Percentiles rank a stretch among this genome's conserved stretches.
phyloP scores from a whole-genome alignment of 2,797 vertebrate genomes.

The Lepilemur ruficaudatus region DNA sequence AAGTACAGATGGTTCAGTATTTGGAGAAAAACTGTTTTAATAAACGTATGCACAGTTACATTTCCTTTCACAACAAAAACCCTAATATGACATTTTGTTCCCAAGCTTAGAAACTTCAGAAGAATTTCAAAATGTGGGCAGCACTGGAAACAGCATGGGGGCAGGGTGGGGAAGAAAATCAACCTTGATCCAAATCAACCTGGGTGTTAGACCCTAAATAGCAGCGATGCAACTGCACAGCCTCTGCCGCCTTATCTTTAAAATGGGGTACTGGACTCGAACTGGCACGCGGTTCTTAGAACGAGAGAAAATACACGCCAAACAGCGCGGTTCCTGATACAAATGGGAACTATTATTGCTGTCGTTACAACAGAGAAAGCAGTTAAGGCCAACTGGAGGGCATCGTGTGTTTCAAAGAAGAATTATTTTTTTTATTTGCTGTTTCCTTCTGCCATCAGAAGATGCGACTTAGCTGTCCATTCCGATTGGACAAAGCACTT shows the following conservation, averaged over 20 bases:
- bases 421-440: neutral
- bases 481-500: neutral
- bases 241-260: conserved; percentile 31
- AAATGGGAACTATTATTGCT: neutral
- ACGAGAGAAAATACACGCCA: neutral
- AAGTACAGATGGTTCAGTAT: conserved; percentile 80
- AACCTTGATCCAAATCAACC: neutral
- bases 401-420: neutral
- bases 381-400: neutral
- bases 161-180: neutral
- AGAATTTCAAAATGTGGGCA: conserved; percentile 67
- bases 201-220: neutral
- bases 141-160: neutral
- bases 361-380: conserved; percentile 31
- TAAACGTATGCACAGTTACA: conserved; percentile 76
- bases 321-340: neutral
- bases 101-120: conserved; percentile 67
- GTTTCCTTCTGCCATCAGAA: neutral
- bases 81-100: conserved; percentile 78
- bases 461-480: neutral
- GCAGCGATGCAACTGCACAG: neutral
- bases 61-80: conserved; percentile 79
- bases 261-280: neutral
- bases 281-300: neutral
- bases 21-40: conserved; percentile 82